Base-by-base conservation (phyloP, 2,888 invertebrate species). In the Shargacucullia verbasci region DNA sequence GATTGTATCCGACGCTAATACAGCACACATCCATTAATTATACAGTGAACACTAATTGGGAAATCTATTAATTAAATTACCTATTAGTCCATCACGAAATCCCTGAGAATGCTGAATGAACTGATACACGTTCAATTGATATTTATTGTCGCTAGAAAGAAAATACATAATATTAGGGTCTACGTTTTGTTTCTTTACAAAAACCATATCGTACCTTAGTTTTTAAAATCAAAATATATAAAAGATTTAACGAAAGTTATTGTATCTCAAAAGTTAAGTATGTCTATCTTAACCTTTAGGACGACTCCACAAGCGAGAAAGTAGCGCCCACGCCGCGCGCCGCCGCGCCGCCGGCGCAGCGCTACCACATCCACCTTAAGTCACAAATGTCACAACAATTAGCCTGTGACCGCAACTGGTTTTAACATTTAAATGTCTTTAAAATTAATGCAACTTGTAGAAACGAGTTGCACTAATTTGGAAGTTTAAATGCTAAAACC, bases 1-100 rank as follows among this genome's bases (percentile, higher is more conserved):
- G 90, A 92, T 92, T 90, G 88, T 91, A 88, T 85, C 88, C 85
- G 84, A 87, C 84, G 85, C 90, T 92, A 91, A 92, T 90, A 90
- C 85, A 85, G 85, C 88, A 87, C 86, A 86, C 86, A 85, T 85
- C 83, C 87, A 90, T 92, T 91, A 89, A 91, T 92, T 91, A 90
- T 84, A 85, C 83, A 82, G 82, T 79, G 83, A 86, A 85, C 86
- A 81, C 86, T 91, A 92, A 92, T 92, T 92, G 91, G 90, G 87
- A 89, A 90, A 92, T 89, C 88, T 89, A 87, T 88, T 91, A 89
- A 91, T 90, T 88, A 88, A 89, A 88, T 86, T 83, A 81, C 73
- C 76, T 77, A 87, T 83, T 83, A 82, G 82, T 84, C 81, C 80
- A 78, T 77, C 80, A 72, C 69, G 69, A 79, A 76, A 78, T 80